Conservation (phyloP, 1,140 invertebrate species). For the Spodoptera frugiperda region DNA sequence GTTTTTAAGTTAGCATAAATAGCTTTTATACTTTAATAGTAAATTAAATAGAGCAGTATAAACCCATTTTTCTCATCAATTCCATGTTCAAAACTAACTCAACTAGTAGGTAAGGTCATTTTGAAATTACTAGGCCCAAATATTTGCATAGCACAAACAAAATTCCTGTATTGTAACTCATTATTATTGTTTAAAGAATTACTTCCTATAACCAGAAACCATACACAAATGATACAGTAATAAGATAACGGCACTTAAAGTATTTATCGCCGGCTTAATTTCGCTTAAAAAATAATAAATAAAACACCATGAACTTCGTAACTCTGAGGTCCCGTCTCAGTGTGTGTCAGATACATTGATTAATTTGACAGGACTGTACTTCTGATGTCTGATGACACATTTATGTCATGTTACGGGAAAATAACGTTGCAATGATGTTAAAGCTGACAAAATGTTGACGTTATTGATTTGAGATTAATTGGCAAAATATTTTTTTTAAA, state of each 20-base stretch:
- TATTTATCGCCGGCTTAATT: constrained; percentile 68
- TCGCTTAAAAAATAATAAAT: constrained; percentile 60
- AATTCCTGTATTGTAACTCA: neutral
- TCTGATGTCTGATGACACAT: constrained; percentile 36
- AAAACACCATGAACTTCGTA: constrained; percentile 66
- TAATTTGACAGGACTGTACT: constrained; percentile 60
- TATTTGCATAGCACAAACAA: no score
- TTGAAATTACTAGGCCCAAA: no score
- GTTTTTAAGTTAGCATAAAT: no score
- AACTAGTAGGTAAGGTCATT: no score
- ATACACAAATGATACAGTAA: constrained; percentile 65
- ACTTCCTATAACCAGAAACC: constrained; percentile 41
- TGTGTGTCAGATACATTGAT: constrained; percentile 65
- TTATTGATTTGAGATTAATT: neutral
- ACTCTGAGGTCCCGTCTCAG: constrained; percentile 50
- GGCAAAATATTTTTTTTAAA: no score
- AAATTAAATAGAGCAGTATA: no score
- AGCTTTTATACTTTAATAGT: no score
- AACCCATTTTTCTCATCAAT: no score
- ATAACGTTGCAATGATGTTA: neutral
- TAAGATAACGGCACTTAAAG: constrained; percentile 69
- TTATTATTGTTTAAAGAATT: neutral
- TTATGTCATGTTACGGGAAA: constrained; percentile 12
- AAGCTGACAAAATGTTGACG: no score
- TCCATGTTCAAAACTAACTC: no score